These are phyloP conservation scores for Cotesia congregata DNA, from an alignment of 2,888 invertebrate species.

Conservation along the genomic window DNA sequence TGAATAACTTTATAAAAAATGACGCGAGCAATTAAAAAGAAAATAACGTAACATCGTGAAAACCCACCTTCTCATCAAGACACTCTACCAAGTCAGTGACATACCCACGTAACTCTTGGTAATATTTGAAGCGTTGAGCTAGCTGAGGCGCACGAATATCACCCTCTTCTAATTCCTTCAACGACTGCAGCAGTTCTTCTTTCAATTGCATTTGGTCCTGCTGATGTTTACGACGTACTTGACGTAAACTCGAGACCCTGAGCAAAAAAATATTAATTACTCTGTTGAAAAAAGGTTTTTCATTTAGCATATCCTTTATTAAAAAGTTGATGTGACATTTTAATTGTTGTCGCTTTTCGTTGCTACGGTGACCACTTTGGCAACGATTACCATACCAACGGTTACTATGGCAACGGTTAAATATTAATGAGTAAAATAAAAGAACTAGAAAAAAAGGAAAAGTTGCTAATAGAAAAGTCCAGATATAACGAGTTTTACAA, in stretches of 20 bases:
- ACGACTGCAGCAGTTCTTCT: conserved; percentile 63
- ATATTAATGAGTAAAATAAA: too few relatives aligned
- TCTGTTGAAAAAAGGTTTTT: background rate
- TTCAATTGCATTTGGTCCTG: conserved; percentile 73
- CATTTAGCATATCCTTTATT: background rate
- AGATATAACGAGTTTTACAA: too few relatives aligned
- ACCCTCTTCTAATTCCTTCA: conserved; percentile 73
- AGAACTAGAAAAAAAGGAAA: too few relatives aligned
- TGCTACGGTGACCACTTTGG: too few relatives aligned
- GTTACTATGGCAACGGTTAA: background rate
- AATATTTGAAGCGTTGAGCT: conserved; percentile 90
- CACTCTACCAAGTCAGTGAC: conserved; percentile 97
- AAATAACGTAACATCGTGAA: conserved; percentile 67
- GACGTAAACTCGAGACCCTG: conserved; percentile 75
- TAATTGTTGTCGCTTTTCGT: background rate
- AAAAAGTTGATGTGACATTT: background rate
- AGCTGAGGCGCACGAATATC: conserved; percentile 76
- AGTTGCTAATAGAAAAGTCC: too few relatives aligned
- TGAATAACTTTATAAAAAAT: conserved; percentile 1
- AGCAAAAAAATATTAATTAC: background rate
- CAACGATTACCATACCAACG: too few relatives aligned
- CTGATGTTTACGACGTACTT: conserved; percentile 73
- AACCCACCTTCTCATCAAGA: conserved; percentile 93
- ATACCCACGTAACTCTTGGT: conserved; percentile 96
- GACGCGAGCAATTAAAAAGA: conserved; percentile 46